Conservation (phyloP, 2,113 vertebrate species). For the Cryptotis parvus region DNA sequence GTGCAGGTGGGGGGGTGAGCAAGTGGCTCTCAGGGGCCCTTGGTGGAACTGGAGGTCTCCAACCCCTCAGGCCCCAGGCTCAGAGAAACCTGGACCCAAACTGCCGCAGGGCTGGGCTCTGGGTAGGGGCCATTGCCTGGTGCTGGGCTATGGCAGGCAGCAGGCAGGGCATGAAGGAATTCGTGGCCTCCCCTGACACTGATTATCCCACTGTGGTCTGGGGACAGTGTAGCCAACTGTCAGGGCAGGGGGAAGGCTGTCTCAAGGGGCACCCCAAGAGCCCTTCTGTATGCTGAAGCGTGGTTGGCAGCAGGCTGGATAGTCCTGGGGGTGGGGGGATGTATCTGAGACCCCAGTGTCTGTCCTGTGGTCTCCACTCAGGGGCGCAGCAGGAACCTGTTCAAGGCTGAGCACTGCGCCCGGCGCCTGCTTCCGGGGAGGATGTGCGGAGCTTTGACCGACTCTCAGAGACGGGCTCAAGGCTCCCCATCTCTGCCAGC, state of each 20-base stretch:
- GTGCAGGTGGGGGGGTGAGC: background rate
- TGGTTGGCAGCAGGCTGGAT: background rate
- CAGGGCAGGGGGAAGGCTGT: background rate
- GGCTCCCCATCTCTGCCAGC: too few species aligned
- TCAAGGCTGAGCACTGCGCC: too few species aligned
- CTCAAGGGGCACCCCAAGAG: background rate
- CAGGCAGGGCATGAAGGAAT: too few species aligned
- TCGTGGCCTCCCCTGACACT: too few species aligned
- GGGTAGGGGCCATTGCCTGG: background rate
- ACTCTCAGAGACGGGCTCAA: background rate
- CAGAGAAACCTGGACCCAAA: background rate
- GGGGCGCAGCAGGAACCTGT: background rate
- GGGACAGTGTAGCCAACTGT: background rate
- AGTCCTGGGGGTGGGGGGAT: too few species aligned
- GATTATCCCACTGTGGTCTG: background rate
- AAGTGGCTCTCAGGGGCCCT: background rate
- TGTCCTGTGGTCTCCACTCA: background rate
- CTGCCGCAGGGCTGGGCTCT: background rate
- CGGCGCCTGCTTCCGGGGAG: background rate
- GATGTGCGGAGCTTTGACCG: background rate
- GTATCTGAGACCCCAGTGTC: background rate
- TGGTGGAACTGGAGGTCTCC: background rate
- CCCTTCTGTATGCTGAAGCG: rapidly evolving
- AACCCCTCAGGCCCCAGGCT: rapidly evolving
- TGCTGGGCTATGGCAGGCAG: too few species aligned